A percentile compares a stretch with the other conserved stretches of the same genome.
These are phyloP conservation scores for Gadus chalcogrammus DNA, from an alignment of 2,113 vertebrate species.

Conservation along the genomic window DNA sequence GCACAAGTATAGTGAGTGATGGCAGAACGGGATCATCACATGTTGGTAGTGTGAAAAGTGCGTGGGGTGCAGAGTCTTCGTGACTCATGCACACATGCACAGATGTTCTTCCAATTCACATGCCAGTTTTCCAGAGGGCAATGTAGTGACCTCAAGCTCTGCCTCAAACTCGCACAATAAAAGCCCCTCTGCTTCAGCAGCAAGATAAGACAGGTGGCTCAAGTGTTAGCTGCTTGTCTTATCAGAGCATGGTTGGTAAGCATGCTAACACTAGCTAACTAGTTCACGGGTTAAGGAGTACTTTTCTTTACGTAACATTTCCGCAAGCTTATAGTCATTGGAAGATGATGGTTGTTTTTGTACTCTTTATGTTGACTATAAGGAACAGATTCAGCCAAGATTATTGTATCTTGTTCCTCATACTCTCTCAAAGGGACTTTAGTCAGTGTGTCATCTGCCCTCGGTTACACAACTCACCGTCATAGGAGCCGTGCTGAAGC, in stretches of 20 bases:
- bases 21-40: conserved; percentile 36
- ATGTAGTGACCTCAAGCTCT: conserved; percentile 47
- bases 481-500: conserved; percentile 91
- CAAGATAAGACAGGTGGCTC: no score
- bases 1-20: neutral
- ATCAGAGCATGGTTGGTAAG: neutral
- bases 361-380: no score
- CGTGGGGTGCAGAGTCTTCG: conserved; percentile 51
- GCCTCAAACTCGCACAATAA: conserved; percentile 22
- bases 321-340: no score
- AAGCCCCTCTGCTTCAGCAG: conserved; percentile 13
- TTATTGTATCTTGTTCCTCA: no score
- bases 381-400: no score
- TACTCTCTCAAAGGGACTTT: no score
- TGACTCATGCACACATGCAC: conserved; percentile 56
- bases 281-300: no score
- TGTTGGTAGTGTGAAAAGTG: conserved; percentile 44
- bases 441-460: no score
- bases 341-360: no score
- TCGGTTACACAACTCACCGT: conserved; percentile 76
- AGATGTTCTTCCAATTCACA: conserved; percentile 52
- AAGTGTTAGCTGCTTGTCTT: no score
- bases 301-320: no score
- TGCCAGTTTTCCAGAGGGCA: conserved; percentile 47
- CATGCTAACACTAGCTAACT: no score